Evolutionary conservation across 2,113 vertebrate species (phyloP), one percentile per base, ranked within the genome.

Genomic region (Agapornis roseicollis): DNA sequence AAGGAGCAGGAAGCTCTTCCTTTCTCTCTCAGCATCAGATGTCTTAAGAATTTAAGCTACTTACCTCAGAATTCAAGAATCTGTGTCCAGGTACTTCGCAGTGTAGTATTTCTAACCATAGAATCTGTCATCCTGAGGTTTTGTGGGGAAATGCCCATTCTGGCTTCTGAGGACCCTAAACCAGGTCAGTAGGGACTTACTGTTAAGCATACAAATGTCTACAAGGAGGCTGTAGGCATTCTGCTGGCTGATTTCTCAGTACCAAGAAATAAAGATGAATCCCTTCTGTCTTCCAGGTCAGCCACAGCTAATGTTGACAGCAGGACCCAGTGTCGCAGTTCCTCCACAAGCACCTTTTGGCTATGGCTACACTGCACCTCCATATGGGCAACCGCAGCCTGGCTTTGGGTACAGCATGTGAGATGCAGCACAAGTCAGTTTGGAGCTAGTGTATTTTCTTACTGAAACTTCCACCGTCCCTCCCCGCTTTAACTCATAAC

Each of bases 401-500:
- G 99, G 99, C 91, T 99, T 99, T 71, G 99, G 99, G 93, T 99
- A 99, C 95, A 98, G 98, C 98, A 99, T 99, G 99, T 99, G 98
- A 99, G 97, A 93, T 23, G 98, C 98, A 96, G 95, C 91, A 90
- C 97, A 96, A 95, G 95, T 64, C 94, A 47, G 96, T 93, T 96
- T 93, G 97, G 98, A 98, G 97, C 98, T 96, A 96, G 98, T 98
- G 69, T 95, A 97, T 95, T 98, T 98, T 98, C 98, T 95, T 97
- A 98, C 97, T 94, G 98, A 98, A 98, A 98, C 97, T 98, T 98
- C 98, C 98, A 98, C 98, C 98, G 98, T 98, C 98, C 98, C 98
- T 98, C 97, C 97, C 96, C 95, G 91, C 97, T 98, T 98, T 95
- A 97, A 97, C 97, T 98, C 97, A 91, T 98, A 96, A 93, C 97